Evolutionary conservation across 1,140 invertebrate species (phyloP), one percentile per base, ranked within the genome.

Genomic region (Lethocerus indicus): DNA sequence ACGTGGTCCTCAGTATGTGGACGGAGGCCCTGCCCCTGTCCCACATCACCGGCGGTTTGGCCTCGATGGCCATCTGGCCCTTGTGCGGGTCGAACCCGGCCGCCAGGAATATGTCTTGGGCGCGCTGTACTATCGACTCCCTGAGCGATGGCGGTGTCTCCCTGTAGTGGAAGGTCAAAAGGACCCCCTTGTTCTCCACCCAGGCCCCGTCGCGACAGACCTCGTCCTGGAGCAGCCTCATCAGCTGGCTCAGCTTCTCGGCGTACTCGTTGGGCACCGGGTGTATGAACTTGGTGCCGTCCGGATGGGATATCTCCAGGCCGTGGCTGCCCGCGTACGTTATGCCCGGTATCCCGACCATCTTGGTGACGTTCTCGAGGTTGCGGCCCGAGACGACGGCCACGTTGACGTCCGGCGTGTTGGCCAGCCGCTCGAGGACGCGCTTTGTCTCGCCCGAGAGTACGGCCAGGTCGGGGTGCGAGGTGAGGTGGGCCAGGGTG

Each of bases 261-360:
- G 87, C 83, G 54, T 81, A 79, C 59, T 89, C 84, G 37, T 78
- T 75, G 1, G 87, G 87, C 78, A 90, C 86, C 1, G 87, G 87
- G 68, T 90, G 87, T 1, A 89, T 83, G 60, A 91, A 91, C 62
- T 86, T 87, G 51, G 83, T 88, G 27, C 87, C 87, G 61, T 92
- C 87, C 0, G 87, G 86, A 67, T 91, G 86, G 37, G 87, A 62
- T 59, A 91, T 89, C 66, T 91, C 87, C 44, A 92, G 62, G n/a
- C 87, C 88, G 62, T 91, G 87, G 65, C 85, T 90, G 27, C 87
- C 87, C 1, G 86, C 87, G 59, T 90, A 91, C 0, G 86, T 91
- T 20, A 89, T 87, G 45, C 44, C 54, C 14, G 54, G 49, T 26
- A 70, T 58, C 9, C 60, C 58, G 7, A 75, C 84, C 85, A 90